phyloP scores from a whole-genome alignment of 2,888 invertebrate species.

The Trissoscelio sp. region DNA sequence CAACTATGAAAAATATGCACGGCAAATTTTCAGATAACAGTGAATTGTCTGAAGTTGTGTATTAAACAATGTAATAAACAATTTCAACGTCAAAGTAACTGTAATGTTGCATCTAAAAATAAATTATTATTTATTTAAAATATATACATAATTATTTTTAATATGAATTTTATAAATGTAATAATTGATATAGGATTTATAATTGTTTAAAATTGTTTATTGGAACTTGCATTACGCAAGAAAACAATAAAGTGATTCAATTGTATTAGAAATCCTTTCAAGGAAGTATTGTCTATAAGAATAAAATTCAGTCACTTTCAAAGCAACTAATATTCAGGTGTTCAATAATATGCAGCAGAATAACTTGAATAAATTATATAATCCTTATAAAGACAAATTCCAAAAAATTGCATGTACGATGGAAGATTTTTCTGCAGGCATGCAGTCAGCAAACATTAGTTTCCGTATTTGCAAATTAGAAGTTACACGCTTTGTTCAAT shows the following conservation, averaged over 20 bases:
- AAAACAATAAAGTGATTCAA: no score
- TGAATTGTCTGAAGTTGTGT: conserved; percentile 11
- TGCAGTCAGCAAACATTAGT: neutral
- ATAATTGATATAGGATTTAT: no score
- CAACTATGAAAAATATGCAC: conserved; percentile 19
- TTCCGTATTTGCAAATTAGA: neutral
- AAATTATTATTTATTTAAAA: no score
- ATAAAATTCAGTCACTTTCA: conserved; percentile 18
- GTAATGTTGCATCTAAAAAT: conserved; percentile 2
- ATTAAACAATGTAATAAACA: conserved; percentile 6
- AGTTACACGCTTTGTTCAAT: conserved; percentile 10
- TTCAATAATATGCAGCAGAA: conserved; percentile 2
- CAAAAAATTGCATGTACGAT: no score
- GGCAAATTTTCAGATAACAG: conserved; percentile 18
- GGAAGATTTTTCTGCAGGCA: no score
- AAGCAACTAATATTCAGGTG: conserved; percentile 13
- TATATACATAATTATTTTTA: no score
- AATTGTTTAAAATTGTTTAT: no score
- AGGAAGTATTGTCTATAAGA: neutral
- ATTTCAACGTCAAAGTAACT: neutral
- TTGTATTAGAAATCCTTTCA: conserved; percentile 10
- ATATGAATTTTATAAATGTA: no score
- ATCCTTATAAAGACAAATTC: conserved; percentile 1
- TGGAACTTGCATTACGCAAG: no score
- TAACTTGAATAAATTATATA: neutral